Evolutionary conservation across 1,140 invertebrate species (phyloP).

Genomic region (Trichonephila clavipes): DNA sequence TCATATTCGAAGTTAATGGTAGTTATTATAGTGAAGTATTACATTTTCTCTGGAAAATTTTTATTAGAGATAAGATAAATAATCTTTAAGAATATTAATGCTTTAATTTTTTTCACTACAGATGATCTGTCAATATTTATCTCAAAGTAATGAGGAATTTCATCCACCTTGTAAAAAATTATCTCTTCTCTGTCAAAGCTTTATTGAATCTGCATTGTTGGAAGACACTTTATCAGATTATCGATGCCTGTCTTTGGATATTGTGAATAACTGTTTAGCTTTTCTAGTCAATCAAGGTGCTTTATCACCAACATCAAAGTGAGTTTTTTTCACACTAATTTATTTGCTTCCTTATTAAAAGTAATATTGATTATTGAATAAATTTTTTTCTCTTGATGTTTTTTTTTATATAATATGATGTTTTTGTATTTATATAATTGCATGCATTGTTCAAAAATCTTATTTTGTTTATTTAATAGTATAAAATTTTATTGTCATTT

Average conservation of each 20-base stretch:
- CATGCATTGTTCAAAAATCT: background rate
- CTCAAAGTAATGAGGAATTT: background rate
- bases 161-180: slow-evolving; percentile 34
- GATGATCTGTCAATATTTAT: slow-evolving; percentile 46
- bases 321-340: background rate
- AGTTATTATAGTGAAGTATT: too few species aligned
- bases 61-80: too few species aligned
- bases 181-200: slow-evolving; percentile 42
- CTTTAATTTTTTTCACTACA: background rate
- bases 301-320: slow-evolving; percentile 38
- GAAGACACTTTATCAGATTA: slow-evolving; percentile 53
- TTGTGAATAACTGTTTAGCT: slow-evolving; percentile 69
- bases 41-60: too few species aligned
- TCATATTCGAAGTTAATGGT: too few species aligned
- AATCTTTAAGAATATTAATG: background rate
- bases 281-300: slow-evolving; percentile 65
- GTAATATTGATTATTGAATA: background rate
- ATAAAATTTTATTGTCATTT: background rate
- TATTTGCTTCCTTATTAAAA: too few species aligned
- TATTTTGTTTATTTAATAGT: background rate
- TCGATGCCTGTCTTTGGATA: slow-evolving; percentile 68
- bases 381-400: background rate
- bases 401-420: too few species aligned
- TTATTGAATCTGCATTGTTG: slow-evolving; percentile 43
- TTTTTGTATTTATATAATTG: background rate